Conservation (phyloP, 2,797 vertebrate genomes). For the Gymnocypris eckloni region DNA sequence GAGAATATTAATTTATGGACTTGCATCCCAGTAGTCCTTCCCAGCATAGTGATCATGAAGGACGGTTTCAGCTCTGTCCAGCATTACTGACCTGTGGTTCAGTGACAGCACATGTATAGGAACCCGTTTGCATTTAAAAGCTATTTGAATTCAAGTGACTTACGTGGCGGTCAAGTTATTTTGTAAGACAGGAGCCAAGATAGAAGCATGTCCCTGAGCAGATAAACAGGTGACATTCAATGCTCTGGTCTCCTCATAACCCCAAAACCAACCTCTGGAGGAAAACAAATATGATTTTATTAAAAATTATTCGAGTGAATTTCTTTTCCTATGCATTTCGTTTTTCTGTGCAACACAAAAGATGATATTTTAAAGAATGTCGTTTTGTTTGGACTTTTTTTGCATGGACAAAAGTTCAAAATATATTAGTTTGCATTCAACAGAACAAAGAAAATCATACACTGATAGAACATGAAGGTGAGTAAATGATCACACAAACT, state of each 20-base stretch:
- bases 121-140: not conserved
- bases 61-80: constrained; percentile 96
- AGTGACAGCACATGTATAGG: constrained; percentile 20
- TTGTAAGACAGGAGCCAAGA: constrained; percentile 86
- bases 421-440: not conserved
- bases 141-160: constrained; percentile 66
- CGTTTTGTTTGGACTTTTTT: not conserved
- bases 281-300: constrained; percentile 20
- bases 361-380: not conserved
- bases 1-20: constrained; percentile 64
- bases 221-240: constrained; percentile 89
- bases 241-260: constrained; percentile 91
- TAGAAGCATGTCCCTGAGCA: constrained; percentile 94
- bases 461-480: not conserved
- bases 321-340: no score
- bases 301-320: not conserved
- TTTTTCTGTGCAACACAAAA: constrained; percentile 1
- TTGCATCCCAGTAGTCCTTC: constrained; percentile 97
- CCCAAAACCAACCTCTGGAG: constrained; percentile 97
- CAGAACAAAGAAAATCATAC: constrained; percentile 2
- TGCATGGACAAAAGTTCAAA: not conserved
- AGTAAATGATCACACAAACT: not conserved
- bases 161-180: constrained; percentile 89
- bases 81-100: constrained; percentile 90
- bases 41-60: constrained; percentile 97